Percentiles rank a stretch among this genome's conserved stretches.
Evolutionary conservation across 2,113 vertebrate species (phyloP).

Genomic region (Numida meleagris): DNA sequence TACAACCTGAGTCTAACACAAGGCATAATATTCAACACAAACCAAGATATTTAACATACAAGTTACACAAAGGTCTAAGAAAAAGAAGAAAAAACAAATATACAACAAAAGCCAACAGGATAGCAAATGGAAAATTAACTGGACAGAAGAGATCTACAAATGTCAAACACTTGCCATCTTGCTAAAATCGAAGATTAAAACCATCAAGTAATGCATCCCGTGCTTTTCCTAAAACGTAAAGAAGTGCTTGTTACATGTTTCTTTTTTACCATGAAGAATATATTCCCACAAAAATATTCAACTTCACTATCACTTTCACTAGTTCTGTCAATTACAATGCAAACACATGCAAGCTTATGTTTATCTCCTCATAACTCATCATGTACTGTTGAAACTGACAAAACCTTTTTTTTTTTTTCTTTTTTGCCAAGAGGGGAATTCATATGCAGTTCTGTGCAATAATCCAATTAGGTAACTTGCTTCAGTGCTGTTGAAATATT

Average conservation of each 20-base stretch:
- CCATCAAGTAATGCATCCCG: neutral
- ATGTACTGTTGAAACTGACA: neutral
- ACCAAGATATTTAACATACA: neutral
- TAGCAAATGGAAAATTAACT: neutral
- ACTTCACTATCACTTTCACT: neutral
- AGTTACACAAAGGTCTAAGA: neutral
- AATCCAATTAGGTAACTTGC: neutral
- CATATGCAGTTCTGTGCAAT: fast-evolving
- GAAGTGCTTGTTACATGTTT: neutral
- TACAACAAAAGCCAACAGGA: fast-evolving
- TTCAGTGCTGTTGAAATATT: neutral
- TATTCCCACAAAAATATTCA: neutral
- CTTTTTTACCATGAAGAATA: neutral
- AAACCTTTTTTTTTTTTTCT: neutral
- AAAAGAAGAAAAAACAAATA: fast-evolving
- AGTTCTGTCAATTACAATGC: neutral
- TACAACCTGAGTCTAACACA: neutral
- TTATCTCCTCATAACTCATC: neutral
- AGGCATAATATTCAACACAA: neutral
- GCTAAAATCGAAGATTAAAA: neutral
- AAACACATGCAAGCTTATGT: neutral
- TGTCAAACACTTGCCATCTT: neutral
- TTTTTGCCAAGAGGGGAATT: neutral
- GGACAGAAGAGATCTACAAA: neutral
- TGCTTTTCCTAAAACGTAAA: neutral